phyloP scores from a whole-genome alignment of 1,140 invertebrate species.

The Diorhabda sublineata region DNA sequence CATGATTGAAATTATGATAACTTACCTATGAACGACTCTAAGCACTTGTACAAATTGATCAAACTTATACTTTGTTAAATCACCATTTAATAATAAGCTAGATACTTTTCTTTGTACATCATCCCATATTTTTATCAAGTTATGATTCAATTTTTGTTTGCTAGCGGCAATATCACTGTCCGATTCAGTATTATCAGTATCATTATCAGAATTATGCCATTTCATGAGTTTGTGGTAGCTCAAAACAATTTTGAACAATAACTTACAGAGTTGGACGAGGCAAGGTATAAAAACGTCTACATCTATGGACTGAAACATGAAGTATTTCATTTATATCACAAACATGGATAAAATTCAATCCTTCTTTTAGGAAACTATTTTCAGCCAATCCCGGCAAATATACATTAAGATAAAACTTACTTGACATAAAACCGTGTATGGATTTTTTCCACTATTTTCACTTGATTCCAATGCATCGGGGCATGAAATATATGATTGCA shows the following conservation, averaged over 20 bases:
- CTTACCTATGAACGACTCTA: slow-evolving; percentile 74
- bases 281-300: slow-evolving; percentile 77
- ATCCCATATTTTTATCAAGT: slow-evolving; percentile 83
- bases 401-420: slow-evolving; percentile 39
- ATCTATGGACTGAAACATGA: slow-evolving; percentile 58
- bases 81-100: slow-evolving; percentile 68
- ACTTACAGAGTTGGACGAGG: slow-evolving; percentile 74
- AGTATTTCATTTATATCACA: slow-evolving; percentile 17
- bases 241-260: slow-evolving; percentile 74
- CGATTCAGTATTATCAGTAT: slow-evolving; percentile 23
- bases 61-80: slow-evolving; percentile 82
- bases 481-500: slow-evolving; percentile 62
- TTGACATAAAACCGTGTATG: slow-evolving; percentile 75
- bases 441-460: slow-evolving; percentile 57
- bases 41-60: slow-evolving; percentile 92
- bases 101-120: slow-evolving; percentile 91
- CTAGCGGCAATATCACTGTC: slow-evolving; percentile 65
- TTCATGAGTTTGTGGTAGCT: slow-evolving; percentile 78
- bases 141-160: slow-evolving; percentile 83
- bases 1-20: too few species aligned
- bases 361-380: background rate
- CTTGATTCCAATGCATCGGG: slow-evolving; percentile 29
- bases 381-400: background rate
- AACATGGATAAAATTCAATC: background rate
- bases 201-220: slow-evolving; percentile 61